These are phyloP conservation scores for Agrotis clavis DNA, from an alignment of 2,888 invertebrate species.

Conservation along the genomic window DNA sequence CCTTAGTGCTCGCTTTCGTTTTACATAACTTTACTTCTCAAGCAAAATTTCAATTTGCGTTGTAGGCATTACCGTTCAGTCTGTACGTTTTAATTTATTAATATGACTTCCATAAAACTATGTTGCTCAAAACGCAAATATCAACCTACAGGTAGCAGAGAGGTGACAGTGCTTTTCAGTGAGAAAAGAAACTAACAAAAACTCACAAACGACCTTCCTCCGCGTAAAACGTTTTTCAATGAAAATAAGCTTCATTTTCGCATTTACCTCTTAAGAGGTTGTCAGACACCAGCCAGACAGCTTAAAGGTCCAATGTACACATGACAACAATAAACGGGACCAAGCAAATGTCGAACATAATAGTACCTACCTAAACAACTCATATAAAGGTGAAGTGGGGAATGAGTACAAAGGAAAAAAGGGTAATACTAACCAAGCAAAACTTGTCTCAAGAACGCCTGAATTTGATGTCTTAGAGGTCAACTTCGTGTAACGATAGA, in stretches of 20 bases:
- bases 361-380: not conserved
- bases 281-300: not conserved
- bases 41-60: not conserved
- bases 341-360: constrained; percentile 13
- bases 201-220: not conserved
- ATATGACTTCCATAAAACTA: no score
- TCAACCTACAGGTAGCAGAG: no score
- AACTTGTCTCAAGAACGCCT: constrained; percentile 1
- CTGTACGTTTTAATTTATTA: no score
- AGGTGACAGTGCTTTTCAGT: no score
- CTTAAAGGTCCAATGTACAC: not conserved
- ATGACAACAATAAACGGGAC: not conserved
- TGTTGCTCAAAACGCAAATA: no score
- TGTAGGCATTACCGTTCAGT: no score
- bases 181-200: not conserved
- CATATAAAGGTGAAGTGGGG: constrained; percentile 21
- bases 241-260: not conserved
- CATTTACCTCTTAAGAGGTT: not conserved
- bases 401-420: constrained; percentile 14
- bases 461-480: not conserved
- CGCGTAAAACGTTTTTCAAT: not conserved
- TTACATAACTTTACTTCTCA: not conserved
- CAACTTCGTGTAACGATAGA: constrained; percentile 1
- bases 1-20: not conserved
- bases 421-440: constrained; percentile 14